Evolutionary conservation across 2,797 vertebrate genomes (phyloP).

Genomic region (Ctenochaetus hawaiiensis): DNA sequence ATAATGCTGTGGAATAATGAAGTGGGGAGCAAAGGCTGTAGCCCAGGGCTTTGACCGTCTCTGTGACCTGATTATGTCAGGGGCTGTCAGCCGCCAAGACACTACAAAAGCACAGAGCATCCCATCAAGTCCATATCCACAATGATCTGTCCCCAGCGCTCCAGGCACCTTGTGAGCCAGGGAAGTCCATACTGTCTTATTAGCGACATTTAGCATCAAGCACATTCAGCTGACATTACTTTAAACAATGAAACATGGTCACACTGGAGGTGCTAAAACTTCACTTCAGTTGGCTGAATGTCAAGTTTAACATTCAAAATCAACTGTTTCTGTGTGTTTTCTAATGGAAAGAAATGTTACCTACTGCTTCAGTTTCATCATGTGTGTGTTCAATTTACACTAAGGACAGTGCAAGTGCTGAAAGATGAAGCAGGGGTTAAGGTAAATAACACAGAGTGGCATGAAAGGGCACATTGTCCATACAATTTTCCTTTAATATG

Average conservation of each 20-base stretch:
- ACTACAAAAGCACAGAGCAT: conserved; percentile 91
- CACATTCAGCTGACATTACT: conserved; percentile 48
- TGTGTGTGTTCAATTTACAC: conserved; percentile 23
- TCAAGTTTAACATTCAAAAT: conserved; percentile 19
- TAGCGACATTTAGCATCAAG: conserved; percentile 89
- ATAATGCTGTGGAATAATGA: conserved; percentile 91
- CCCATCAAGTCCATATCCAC: conserved; percentile 89
- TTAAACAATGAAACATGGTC: conserved; percentile 23
- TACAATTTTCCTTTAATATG: conserved; percentile 96
- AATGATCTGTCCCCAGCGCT: conserved; percentile 85
- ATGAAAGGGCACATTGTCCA: conserved; percentile 93
- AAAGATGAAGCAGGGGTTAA: conserved; percentile 91
- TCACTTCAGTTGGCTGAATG: conserved; percentile 9
- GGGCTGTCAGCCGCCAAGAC: conserved; percentile 90
- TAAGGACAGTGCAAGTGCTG: conserved; percentile 32
- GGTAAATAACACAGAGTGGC: conserved; percentile 92
- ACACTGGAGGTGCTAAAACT: conserved; percentile 43
- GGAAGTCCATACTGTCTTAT: conserved; percentile 89
- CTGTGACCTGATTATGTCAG: conserved; percentile 95
- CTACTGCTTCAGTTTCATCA: neutral
- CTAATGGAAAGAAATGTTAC: neutral
- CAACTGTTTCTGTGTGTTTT: conserved; percentile 6
- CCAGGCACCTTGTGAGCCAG: conserved; percentile 86
- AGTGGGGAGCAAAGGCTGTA: conserved; percentile 88
- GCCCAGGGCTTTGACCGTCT: conserved; percentile 91